Evolutionary conservation across 2,113 vertebrate species (phyloP).

Genomic region (Phyllopteryx taeniolatus): DNA sequence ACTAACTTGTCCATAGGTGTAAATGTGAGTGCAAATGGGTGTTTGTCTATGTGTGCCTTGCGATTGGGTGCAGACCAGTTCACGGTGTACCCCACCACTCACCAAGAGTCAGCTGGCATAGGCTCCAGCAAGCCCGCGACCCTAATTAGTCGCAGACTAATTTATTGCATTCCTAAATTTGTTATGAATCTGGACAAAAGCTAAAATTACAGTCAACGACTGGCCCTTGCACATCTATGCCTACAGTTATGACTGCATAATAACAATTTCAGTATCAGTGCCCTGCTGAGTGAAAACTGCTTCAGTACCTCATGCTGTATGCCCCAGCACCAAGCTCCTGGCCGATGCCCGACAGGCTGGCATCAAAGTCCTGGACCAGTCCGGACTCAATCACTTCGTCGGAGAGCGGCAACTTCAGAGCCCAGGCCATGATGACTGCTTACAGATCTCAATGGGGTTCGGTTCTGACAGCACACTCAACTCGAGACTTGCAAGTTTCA

Average conservation of each 20-base stretch:
- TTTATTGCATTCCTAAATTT: no score
- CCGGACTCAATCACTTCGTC: constrained; percentile 97
- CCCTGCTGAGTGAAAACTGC: background rate
- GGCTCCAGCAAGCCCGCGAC: no score
- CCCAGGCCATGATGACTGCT: constrained; percentile 85
- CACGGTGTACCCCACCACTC: no score
- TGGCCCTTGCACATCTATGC: no score
- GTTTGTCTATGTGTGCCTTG: no score
- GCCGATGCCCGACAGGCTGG: constrained; percentile 94
- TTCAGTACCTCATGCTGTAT: constrained; percentile 96
- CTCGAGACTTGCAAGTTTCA: background rate
- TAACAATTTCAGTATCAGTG: background rate
- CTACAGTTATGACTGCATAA: background rate
- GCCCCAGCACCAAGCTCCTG: constrained; percentile 95
- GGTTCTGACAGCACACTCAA: constrained; percentile 15
- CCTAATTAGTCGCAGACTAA: no score
- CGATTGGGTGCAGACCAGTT: no score
- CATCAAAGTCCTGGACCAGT: constrained; percentile 95
- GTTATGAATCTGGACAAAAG: no score
- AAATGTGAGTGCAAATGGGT: no score
- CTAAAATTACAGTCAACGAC: no score
- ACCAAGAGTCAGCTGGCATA: no score
- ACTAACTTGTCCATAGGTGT: no score
- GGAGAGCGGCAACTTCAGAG: constrained; percentile 91
- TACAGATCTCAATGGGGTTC: constrained; percentile 21